Evolutionary conservation across 2,797 vertebrate genomes (phyloP).

Genomic region (Urocyon cinereoargenteus): DNA sequence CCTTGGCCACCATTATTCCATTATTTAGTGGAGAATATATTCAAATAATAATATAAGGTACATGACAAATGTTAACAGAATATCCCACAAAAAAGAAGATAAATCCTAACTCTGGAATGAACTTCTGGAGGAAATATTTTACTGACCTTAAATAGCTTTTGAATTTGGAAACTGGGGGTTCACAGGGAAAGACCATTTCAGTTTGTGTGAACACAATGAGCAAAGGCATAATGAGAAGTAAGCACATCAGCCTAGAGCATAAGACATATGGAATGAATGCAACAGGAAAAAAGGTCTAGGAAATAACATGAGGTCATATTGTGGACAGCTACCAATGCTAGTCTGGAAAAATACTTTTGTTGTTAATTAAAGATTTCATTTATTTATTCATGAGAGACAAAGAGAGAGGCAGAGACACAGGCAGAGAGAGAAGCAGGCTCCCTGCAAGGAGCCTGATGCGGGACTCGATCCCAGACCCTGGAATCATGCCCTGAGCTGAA

Average conservation of each 20-base stretch:
- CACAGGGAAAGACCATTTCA: not conserved
- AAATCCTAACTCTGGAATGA: conserved; percentile 20
- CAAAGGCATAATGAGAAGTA: not conserved
- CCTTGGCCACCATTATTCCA: conserved; percentile 8
- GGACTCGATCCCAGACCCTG: too few species aligned
- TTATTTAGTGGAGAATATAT: conserved; percentile 46
- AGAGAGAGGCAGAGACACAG: too few species aligned
- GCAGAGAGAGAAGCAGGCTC: too few species aligned
- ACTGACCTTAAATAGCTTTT: conserved; percentile 21
- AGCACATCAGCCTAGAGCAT: not conserved
- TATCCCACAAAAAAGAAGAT: not conserved
- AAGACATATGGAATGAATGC: not conserved
- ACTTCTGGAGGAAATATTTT: not conserved
- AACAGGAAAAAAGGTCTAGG: not conserved
- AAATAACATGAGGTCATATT: not conserved
- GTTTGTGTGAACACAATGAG: not conserved
- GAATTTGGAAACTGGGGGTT: conserved; percentile 5
- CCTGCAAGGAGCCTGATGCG: too few species aligned
- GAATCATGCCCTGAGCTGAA: too few species aligned
- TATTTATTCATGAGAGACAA: too few species aligned
- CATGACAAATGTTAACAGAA: conserved; percentile 43
- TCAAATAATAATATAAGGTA: conserved; percentile 32
- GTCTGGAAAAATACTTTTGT: not conserved
- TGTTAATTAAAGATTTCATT: not conserved
- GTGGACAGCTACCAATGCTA: not conserved